phyloP scores from a whole-genome alignment of 2,113 vertebrate genomes.

The Chaetodon auriga region DNA sequence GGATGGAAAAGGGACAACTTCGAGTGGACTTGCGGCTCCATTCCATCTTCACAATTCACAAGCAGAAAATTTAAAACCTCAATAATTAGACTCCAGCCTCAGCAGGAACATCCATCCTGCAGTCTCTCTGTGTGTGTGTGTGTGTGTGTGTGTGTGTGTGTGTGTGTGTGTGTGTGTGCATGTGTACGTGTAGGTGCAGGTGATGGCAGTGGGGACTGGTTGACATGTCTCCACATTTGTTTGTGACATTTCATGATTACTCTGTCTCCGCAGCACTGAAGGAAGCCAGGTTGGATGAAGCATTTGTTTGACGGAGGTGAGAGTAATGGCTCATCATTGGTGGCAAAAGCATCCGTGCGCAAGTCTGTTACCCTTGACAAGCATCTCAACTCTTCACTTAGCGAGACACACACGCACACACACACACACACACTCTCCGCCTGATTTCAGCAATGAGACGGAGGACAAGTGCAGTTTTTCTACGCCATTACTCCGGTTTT shows the following conservation, averaged over 20 bases:
- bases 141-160: background rate
- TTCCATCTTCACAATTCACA: slow-evolving; percentile 42
- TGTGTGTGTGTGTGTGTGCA: background rate
- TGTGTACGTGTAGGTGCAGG: slow-evolving; percentile 17
- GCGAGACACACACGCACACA: slow-evolving; percentile 15
- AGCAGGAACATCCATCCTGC: slow-evolving; percentile 21
- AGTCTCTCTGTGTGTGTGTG: background rate
- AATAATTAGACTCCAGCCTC: slow-evolving; percentile 29
- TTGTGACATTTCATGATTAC: slow-evolving; percentile 72
- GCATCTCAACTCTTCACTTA: slow-evolving; percentile 72
- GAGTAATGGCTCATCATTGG: slow-evolving; percentile 70
- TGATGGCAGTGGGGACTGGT: slow-evolving; percentile 4
- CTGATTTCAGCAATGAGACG: slow-evolving; percentile 62
- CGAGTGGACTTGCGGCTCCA: slow-evolving; percentile 39
- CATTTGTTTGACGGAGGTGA: slow-evolving; percentile 60
- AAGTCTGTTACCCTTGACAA: slow-evolving; percentile 73
- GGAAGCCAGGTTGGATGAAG: slow-evolving; percentile 60
- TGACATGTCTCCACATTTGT: slow-evolving; percentile 55
- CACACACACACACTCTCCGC: slow-evolving; percentile 18
- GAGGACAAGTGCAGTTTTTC: slow-evolving; percentile 75
- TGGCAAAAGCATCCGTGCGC: slow-evolving; percentile 60
- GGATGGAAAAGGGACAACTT: slow-evolving; percentile 27
- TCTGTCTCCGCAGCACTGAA: slow-evolving; percentile 54
- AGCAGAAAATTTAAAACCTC: slow-evolving; percentile 39
- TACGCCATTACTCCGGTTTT: slow-evolving; percentile 78